A percentile compares a stretch with the other conserved stretches of the same genome.
Evolutionary conservation across 2,888 invertebrate genomes (phyloP).

Genomic region (Capitulum mitella): DNA sequence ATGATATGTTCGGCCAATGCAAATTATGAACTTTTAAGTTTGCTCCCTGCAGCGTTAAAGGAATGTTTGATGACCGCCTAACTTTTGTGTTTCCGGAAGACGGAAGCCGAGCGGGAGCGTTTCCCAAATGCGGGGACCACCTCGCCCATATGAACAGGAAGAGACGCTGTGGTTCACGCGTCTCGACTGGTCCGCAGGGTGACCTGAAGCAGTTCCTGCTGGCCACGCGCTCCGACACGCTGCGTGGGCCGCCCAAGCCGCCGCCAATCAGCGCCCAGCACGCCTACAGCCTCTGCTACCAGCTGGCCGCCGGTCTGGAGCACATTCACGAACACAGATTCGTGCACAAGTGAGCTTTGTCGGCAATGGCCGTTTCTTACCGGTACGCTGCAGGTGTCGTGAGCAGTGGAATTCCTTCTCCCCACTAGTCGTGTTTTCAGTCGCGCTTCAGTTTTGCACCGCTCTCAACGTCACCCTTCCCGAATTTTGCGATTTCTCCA

Average conservation of each 20-base stretch:
- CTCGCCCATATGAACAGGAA: too few relatives aligned
- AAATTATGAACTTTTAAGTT: too few relatives aligned
- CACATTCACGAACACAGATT: constrained; percentile 60
- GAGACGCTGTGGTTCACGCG: too few relatives aligned
- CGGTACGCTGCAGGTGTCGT: too few relatives aligned
- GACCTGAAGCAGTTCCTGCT: constrained; percentile 68
- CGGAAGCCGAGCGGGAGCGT: too few relatives aligned
- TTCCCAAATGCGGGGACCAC: too few relatives aligned
- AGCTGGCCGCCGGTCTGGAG: constrained; percentile 75
- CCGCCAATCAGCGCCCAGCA: constrained; percentile 52
- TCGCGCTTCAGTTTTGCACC: neutral
- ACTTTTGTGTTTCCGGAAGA: too few relatives aligned
- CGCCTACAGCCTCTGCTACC: constrained; percentile 48
- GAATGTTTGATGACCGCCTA: too few relatives aligned
- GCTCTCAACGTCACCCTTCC: neutral
- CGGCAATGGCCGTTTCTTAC: neutral
- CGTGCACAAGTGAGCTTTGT: neutral
- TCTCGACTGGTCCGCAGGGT: constrained; percentile 63
- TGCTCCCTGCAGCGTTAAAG: too few relatives aligned
- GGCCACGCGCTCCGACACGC: constrained; percentile 52
- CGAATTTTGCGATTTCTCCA: neutral
- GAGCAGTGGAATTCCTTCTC: neutral
- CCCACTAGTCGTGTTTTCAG: neutral
- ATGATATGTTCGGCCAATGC: too few relatives aligned
- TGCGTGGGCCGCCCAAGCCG: constrained; percentile 48